Percentiles rank a stretch among this genome's conserved stretches.
phyloP scores from a whole-genome alignment of 2,888 invertebrate species.

The Cosmia trapezina region DNA sequence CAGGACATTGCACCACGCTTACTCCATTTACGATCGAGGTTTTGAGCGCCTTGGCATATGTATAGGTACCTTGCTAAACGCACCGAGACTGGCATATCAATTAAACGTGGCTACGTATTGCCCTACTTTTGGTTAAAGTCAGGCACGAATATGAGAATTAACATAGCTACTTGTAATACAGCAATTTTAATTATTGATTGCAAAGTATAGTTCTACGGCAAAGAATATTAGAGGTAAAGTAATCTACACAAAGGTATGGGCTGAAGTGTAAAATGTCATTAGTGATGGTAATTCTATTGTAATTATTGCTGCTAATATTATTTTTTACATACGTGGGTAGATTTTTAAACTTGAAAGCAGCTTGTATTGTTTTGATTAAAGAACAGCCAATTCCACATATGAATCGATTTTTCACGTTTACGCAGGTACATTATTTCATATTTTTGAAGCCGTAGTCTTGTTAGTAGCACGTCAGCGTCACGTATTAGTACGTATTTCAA shows the following conservation, averaged over 20 bases:
- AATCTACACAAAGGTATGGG: background rate
- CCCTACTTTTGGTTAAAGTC: slow-evolving; percentile 77
- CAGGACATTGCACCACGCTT: slow-evolving; percentile 69
- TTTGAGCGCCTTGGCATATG: slow-evolving; percentile 69
- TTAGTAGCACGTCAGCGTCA: no score
- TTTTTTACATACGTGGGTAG: background rate
- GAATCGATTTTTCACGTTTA: slow-evolving; percentile 32
- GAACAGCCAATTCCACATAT: slow-evolving; percentile 11
- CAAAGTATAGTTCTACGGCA: slow-evolving; percentile 18
- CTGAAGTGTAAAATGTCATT: slow-evolving; percentile 40
- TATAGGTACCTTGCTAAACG: slow-evolving; percentile 77
- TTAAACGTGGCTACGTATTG: slow-evolving; percentile 76
- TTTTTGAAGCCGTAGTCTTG: slow-evolving; percentile 13
- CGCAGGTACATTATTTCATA: slow-evolving; percentile 14
- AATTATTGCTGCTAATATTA: slow-evolving; percentile 8
- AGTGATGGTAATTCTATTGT: slow-evolving; percentile 21
- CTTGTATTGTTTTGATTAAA: slow-evolving; percentile 35
- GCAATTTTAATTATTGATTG: slow-evolving; percentile 42
- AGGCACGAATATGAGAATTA: slow-evolving; percentile 70
- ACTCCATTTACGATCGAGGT: slow-evolving; percentile 70
- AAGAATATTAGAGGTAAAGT: slow-evolving; percentile 8
- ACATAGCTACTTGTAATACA: slow-evolving; percentile 43
- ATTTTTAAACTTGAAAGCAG: slow-evolving; percentile 20
- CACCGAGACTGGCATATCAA: slow-evolving; percentile 81
- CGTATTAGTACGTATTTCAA: background rate